Base-by-base conservation (phyloP, 2,113 vertebrate species). In the Delphinapterus leucas region DNA sequence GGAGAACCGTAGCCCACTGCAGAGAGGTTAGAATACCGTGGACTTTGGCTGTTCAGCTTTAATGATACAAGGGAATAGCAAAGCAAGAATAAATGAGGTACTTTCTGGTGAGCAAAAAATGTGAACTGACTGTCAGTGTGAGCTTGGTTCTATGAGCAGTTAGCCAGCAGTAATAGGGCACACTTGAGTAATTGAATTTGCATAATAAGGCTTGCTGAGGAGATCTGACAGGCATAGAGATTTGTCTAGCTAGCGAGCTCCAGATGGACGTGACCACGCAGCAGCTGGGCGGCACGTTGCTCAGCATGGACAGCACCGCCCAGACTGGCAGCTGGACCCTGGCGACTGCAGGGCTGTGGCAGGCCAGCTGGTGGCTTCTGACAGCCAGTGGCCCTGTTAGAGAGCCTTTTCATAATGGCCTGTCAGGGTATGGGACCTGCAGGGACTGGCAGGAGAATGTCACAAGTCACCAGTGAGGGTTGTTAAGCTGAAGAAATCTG, bases 151-250 rank as follows among this genome's bases (percentile, higher is more conserved):
- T 98, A 98, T 98, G 98, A 99, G 98, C 97, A 98, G 98, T 99
- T 99, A 99, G 99, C 99, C 99, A 99, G 99, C 98, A 98, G 98
- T 99, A 99, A 99, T 99, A 98, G 99, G 99, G 98, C 99, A 99
- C 99, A 99, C 99, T 99, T 99, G 99, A 99, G 99, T 99, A 99
- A 99, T 99, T 99, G 98, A 99, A 99, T 99, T 99, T 99, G 99
- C 99, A 99, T 99, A 99, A 99, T 99, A 99, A 99, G 99, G 98
- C 98, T 97, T 73, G 96, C 98, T 98, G 98, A 98, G 98, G 98
- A 98, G 98, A 94, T 98, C 98, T 99, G 99, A 99, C 99, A 99
- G 99, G 99, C 99, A 93, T 93, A 98, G 99, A 99, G 98, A 99
- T 99, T 99, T 99, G 98, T 98, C 99, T 99, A 98, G 98, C 99